Conservation (phyloP, 2,888 invertebrate species). For the Diaphora mendica region DNA sequence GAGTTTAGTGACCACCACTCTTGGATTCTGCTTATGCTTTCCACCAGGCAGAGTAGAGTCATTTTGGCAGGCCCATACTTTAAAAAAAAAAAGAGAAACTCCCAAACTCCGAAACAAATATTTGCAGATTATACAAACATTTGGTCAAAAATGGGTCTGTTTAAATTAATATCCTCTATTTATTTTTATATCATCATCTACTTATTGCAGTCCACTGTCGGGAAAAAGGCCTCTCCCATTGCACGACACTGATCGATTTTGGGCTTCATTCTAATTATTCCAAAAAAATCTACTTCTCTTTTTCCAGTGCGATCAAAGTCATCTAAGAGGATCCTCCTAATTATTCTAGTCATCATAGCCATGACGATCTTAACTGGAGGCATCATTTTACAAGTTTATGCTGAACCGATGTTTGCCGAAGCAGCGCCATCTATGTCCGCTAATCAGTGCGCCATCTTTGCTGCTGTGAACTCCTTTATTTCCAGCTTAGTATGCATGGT, state of each 20-base stretch:
- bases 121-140: no score
- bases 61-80: no score
- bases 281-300: not conserved
- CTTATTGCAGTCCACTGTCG: no score
- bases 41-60: no score
- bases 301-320: slow-evolving; percentile 64
- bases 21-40: no score
- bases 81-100: no score
- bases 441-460: slow-evolving; percentile 71
- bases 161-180: no score
- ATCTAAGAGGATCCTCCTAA: slow-evolving; percentile 59
- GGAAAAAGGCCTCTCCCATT: no score
- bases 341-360: slow-evolving; percentile 63
- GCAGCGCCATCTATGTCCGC: slow-evolving; percentile 75
- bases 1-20: no score
- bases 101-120: no score
- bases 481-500: slow-evolving; percentile 66
- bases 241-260: not conserved
- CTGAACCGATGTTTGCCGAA: slow-evolving; percentile 75
- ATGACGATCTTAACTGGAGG: slow-evolving; percentile 73
- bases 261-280: not conserved
- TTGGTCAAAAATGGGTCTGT: no score
- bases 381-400: slow-evolving; percentile 76
- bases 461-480: slow-evolving; percentile 69
- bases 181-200: no score